Evolutionary conservation across 2,113 vertebrate genomes (phyloP).

Genomic region (Nesospiza acunhae): DNA sequence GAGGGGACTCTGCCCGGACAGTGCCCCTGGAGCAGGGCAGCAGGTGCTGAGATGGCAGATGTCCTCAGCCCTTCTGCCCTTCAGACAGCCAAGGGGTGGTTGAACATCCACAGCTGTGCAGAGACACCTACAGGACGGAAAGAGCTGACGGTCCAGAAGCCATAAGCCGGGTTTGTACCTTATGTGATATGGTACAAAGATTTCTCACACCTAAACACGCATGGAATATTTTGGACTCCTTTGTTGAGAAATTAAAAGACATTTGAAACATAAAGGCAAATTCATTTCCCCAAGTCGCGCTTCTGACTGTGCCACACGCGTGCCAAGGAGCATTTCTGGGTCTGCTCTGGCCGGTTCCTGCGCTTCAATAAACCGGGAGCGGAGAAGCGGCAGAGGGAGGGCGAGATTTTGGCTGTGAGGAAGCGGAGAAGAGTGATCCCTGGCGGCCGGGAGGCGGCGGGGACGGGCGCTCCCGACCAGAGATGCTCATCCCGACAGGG

Average conservation of each 20-base stretch:
- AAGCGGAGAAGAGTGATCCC: background rate
- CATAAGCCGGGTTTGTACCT: background rate
- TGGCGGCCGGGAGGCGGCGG: background rate
- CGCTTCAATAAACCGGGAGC: accelerated
- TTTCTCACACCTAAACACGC: background rate
- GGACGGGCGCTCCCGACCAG: background rate
- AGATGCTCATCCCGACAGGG: background rate
- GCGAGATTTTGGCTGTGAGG: background rate
- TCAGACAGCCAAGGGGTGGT: background rate
- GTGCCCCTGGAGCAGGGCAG: background rate
- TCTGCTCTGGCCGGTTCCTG: background rate
- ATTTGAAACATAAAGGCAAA: background rate
- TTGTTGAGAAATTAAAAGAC: background rate
- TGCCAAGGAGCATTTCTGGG: background rate
- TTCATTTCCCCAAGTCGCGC: background rate
- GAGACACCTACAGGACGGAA: background rate
- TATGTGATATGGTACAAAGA: background rate
- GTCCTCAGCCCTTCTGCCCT: background rate
- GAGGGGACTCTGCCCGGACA: background rate
- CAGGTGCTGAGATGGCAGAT: background rate
- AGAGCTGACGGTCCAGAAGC: background rate
- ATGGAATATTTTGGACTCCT: background rate
- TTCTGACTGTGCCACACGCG: background rate
- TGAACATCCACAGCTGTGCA: background rate
- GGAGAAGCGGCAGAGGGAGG: too few species aligned